phyloP scores from a whole-genome alignment of 2,888 invertebrate species.

The Urechis unicinctus region DNA sequence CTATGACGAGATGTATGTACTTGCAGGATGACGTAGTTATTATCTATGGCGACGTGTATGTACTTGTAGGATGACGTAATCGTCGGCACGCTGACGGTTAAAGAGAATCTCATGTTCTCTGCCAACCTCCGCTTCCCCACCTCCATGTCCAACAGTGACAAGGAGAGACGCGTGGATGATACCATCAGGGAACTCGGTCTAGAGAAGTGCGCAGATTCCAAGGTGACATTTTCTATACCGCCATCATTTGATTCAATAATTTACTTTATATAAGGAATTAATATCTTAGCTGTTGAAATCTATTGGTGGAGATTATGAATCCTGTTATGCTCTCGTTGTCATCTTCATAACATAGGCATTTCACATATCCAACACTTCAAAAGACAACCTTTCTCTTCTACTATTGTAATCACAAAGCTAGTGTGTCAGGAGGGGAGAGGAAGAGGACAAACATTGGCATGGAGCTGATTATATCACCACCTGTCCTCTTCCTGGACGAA shows the following conservation, averaged over 20 bases:
- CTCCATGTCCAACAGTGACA: slow-evolving; percentile 22
- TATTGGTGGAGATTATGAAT: too few species aligned
- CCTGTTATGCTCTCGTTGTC: too few species aligned
- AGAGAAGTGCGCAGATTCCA: slow-evolving; percentile 39
- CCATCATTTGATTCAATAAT: too few species aligned
- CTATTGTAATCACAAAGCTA: too few species aligned
- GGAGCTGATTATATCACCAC: slow-evolving; percentile 49
- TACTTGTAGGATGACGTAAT: slow-evolving; percentile 50
- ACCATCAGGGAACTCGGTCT: slow-evolving; percentile 45
- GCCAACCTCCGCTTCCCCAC: slow-evolving; percentile 42
- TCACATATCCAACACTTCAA: too few species aligned
- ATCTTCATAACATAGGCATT: too few species aligned
- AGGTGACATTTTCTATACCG: slow-evolving; percentile 31
- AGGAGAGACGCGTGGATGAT: slow-evolving; percentile 32
- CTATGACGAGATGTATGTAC: too few species aligned
- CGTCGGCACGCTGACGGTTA: slow-evolving; percentile 48
- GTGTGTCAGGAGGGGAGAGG: slow-evolving; percentile 50
- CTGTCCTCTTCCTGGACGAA: slow-evolving; percentile 49
- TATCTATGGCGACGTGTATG: too few species aligned
- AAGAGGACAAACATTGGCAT: slow-evolving; percentile 50
- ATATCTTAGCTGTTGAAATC: too few species aligned
- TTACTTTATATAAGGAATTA: background rate
- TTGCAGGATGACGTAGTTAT: too few species aligned
- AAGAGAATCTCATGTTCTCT: slow-evolving; percentile 48
- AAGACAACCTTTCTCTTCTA: too few species aligned